Base-by-base conservation (phyloP, 1,140 invertebrate genomes). In the Trichonephila clavipes region DNA sequence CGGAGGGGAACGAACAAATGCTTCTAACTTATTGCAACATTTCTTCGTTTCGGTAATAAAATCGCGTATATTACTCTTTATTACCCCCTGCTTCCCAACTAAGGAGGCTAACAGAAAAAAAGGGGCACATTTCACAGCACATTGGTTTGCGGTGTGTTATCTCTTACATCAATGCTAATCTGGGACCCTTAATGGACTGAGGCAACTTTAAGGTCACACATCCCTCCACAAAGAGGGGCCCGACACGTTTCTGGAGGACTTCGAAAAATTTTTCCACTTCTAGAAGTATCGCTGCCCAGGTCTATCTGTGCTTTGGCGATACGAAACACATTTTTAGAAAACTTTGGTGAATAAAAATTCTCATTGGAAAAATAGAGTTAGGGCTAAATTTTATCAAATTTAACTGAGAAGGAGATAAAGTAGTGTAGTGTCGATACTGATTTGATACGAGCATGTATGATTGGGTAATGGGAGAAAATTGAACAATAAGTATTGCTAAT, bases 1-100 rank as follows among this genome's bases (percentile, higher is more conserved):
- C 87, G 64, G 87, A 88, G 87, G 44, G 6, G 62, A 88, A 88
- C 87, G 87, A 58, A 88, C 87, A 58, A 88, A 88, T 69, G 66
- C 85, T 34, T 44, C 59, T 28, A 87, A 81, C 66, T 92, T 66
- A 64, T 59, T 83, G 72, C 90, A 51, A 81, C 90, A 85, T 92
- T 92, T 92, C 90, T 92, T 92, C 90, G 90, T 92, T 92, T 92
- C 90, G 90, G 90, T 92, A 92, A 92, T 92, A 92, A 92, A 92
- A 92, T 85, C 82, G 90, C 61, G 90, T 44, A 58, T 85, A 92
- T 92, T 83, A 85, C 82, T 81, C 34, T 85, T 91, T 90, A 90
- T 90, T 81, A 81, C 72, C 34, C 88, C 66, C 19, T 34, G 44
- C 82, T 59, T 34, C 66, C 24, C 59, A 19, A 21, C n/a, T 14